Evolutionary conservation across 2,113 vertebrate genomes (phyloP).

Genomic region (Aptenodytes forsteri): DNA sequence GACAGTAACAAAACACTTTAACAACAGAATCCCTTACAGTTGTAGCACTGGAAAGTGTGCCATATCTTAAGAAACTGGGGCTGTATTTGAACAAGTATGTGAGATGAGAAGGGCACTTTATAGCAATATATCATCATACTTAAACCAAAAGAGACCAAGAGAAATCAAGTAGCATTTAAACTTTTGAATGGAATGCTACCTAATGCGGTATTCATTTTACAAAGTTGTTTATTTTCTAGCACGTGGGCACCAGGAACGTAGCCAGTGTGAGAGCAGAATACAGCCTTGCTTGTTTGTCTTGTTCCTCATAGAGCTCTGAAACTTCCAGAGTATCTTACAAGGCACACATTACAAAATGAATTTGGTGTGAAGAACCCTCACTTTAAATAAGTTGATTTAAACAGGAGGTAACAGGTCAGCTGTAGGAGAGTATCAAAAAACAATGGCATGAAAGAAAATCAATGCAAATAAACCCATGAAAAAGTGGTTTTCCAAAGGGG

Average conservation of each 20-base stretch:
- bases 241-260: not conserved
- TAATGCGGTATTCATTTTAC: not conserved
- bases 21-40: not conserved
- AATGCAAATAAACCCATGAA: not conserved
- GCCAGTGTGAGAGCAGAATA: not conserved
- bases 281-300: not conserved
- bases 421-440: not conserved
- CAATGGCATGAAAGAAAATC: not conserved
- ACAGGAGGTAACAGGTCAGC: not conserved
- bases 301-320: not conserved
- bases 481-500: not conserved
- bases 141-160: not conserved
- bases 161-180: not conserved
- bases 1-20: not conserved
- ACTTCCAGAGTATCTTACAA: not conserved
- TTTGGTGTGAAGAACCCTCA: not conserved
- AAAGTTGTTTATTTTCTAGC: not conserved
- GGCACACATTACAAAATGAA: not conserved
- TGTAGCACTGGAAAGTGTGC: not conserved
- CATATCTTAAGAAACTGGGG: not conserved
- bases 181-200: not conserved
- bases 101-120: not conserved
- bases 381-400: not conserved
- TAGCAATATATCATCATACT: not conserved
- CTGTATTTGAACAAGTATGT: not conserved